Evolutionary conservation across 2,113 vertebrate species (phyloP).

Genomic region (Tachysurus fulvidraco): DNA sequence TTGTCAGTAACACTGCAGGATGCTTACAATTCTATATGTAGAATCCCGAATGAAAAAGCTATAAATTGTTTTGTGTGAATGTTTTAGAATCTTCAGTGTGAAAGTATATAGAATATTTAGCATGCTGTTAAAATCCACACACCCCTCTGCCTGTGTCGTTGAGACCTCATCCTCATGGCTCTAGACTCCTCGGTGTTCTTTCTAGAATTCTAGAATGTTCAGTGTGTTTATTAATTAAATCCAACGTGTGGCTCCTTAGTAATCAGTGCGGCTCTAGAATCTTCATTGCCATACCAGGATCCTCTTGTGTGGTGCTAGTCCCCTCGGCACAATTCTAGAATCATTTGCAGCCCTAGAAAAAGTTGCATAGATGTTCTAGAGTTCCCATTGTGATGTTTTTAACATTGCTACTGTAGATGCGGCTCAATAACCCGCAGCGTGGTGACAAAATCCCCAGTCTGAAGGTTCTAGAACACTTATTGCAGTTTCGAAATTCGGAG

Average conservation of each 20-base stretch:
- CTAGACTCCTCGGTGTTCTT: neutral
- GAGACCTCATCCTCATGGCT: neutral
- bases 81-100: neutral
- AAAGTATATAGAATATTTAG: neutral
- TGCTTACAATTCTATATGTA: neutral
- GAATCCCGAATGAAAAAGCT: neutral
- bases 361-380: too few species aligned
- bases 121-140: neutral
- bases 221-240: neutral
- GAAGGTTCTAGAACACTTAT: neutral
- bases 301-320: too few species aligned
- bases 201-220: neutral
- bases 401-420: too few species aligned
- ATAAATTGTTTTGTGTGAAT: neutral
- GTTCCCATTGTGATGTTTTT: neutral
- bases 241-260: too few species aligned
- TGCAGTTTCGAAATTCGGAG: neutral
- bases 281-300: too few species aligned
- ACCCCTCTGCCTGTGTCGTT: neutral
- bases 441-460: neutral
- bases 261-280: too few species aligned
- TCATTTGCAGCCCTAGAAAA: too few species aligned
- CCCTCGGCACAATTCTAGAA: too few species aligned
- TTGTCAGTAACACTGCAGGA: neutral
- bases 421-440: too few species aligned